Evolutionary conservation across 1,140 invertebrate species (phyloP).

Genomic region (Drosophila bifasciata): DNA sequence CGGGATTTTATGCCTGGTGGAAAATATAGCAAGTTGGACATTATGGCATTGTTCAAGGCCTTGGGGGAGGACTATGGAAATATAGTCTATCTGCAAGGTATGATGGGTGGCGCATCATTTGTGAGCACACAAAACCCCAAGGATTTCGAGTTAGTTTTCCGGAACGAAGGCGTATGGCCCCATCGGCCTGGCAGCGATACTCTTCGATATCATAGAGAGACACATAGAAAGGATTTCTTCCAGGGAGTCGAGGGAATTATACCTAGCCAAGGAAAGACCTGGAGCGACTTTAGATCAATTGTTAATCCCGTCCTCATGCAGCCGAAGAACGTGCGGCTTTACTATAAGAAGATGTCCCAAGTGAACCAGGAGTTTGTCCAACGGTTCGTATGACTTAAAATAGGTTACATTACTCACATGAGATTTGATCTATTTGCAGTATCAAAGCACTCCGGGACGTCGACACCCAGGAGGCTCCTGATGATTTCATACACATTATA

Average conservation of each 20-base stretch:
- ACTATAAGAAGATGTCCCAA: conserved; percentile 82
- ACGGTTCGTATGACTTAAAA: conserved; percentile 9
- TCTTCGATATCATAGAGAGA: conserved; percentile 60
- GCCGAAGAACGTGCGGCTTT: conserved; percentile 84
- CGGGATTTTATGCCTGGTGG: conserved; percentile 67
- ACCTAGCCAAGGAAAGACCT: conserved; percentile 57
- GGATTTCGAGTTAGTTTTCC: conserved; percentile 70
- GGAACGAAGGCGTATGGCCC: conserved; percentile 76
- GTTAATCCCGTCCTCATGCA: conserved; percentile 85
- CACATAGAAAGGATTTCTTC: conserved; percentile 59
- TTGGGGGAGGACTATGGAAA: conserved; percentile 57
- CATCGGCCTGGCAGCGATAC: conserved; percentile 59
- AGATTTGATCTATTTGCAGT: conserved; percentile 27
- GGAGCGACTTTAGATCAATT: conserved; percentile 65
- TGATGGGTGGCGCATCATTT: conserved; percentile 51
- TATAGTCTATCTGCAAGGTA: conserved; percentile 48
- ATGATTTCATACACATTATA: conserved; percentile 86
- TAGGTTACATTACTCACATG: conserved; percentile 63
- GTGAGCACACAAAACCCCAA: conserved; percentile 60
- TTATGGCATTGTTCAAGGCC: conserved; percentile 29
- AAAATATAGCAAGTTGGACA: conserved; percentile 59
- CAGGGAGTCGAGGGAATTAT: conserved; percentile 61
- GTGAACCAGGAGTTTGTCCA: conserved; percentile 81
- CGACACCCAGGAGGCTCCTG: conserved; percentile 85
- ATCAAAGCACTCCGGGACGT: conserved; percentile 85